These are phyloP conservation scores for Saimiri boliviensis DNA, from an alignment of 2,113 vertebrate genomes.

Conservation along the genomic window DNA sequence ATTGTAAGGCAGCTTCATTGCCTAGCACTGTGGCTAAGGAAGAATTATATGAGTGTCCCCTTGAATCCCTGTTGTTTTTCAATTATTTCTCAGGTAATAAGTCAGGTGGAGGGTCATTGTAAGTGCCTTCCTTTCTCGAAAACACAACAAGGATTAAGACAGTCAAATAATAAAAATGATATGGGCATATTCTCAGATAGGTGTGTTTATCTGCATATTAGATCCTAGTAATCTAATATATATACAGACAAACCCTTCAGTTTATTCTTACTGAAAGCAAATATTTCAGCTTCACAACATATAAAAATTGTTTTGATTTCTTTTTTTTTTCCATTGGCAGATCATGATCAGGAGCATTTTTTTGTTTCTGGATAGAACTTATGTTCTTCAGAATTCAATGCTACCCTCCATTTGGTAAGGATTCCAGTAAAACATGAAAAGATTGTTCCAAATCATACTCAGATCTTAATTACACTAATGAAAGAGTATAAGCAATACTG, in stretches of 20 bases:
- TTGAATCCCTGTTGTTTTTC: conserved; percentile 44
- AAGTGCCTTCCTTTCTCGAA: conserved; percentile 19
- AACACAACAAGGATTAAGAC: conserved; percentile 35
- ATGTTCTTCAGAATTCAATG: conserved; percentile 99
- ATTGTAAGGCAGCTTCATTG: conserved; percentile 17
- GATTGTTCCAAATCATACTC: conserved; percentile 39
- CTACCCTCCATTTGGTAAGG: conserved; percentile 99
- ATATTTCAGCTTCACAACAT: conserved; percentile 52
- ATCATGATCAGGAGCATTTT: conserved; percentile 99
- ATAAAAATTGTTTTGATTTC: conserved; percentile 60
- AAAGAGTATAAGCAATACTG: conserved; percentile 13
- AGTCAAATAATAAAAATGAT: conserved; percentile 41
- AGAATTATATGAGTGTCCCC: neutral
- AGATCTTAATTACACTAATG: conserved; percentile 51
- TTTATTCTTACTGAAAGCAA: conserved; percentile 35
- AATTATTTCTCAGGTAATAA: conserved; percentile 49
- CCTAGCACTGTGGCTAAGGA: neutral
- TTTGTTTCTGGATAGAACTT: conserved; percentile 99
- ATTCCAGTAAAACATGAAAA: conserved; percentile 52
- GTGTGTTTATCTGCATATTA: conserved; percentile 39
- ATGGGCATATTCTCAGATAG: conserved; percentile 14
- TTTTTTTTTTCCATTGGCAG: conserved; percentile 82
- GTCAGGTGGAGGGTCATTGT: conserved; percentile 45
- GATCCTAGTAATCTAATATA: neutral
- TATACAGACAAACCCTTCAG: neutral